These are phyloP conservation scores for Holotrichia oblita DNA, from an alignment of 1,140 invertebrate genomes.

Conservation along the genomic window DNA sequence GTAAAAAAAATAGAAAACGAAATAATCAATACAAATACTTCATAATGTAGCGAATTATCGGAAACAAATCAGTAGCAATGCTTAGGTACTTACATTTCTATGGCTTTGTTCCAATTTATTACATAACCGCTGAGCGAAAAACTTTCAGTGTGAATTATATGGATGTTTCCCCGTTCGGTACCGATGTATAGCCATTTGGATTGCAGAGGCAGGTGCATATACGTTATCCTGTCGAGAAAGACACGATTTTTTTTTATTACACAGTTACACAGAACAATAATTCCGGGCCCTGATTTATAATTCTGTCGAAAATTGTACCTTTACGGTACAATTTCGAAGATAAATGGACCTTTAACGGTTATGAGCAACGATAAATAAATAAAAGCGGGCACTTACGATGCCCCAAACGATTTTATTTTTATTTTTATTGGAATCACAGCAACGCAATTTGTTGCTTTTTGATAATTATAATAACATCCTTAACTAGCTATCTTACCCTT, in stretches of 20 bases:
- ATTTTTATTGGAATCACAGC: too few relatives aligned
- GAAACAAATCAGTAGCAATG: slow-evolving; percentile 14
- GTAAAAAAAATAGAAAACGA: too few relatives aligned
- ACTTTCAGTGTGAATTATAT: slow-evolving; percentile 95
- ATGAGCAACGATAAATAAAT: too few relatives aligned
- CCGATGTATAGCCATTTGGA: slow-evolving; percentile 99
- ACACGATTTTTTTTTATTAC: background rate
- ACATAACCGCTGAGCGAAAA: slow-evolving; percentile 97
- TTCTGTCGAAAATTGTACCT: slow-evolving; percentile 16
- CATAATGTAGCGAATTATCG: background rate
- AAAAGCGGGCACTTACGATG: too few relatives aligned
- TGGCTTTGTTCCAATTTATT: slow-evolving; percentile 99
- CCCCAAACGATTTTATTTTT: too few relatives aligned
- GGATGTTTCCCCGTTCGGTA: slow-evolving; percentile 97
- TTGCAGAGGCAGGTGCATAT: slow-evolving; percentile 91
- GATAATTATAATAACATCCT: too few relatives aligned
- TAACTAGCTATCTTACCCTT: too few relatives aligned
- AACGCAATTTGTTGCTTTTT: too few relatives aligned
- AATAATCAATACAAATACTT: background rate
- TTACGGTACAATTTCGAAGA: background rate
- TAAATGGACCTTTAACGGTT: background rate
- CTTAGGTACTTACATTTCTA: slow-evolving; percentile 95
- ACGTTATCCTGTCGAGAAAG: slow-evolving; percentile 79
- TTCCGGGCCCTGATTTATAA: background rate
- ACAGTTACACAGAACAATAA: background rate